Conservation (phyloP, 2,888 invertebrate genomes). For the Tetragonisca angustula region DNA sequence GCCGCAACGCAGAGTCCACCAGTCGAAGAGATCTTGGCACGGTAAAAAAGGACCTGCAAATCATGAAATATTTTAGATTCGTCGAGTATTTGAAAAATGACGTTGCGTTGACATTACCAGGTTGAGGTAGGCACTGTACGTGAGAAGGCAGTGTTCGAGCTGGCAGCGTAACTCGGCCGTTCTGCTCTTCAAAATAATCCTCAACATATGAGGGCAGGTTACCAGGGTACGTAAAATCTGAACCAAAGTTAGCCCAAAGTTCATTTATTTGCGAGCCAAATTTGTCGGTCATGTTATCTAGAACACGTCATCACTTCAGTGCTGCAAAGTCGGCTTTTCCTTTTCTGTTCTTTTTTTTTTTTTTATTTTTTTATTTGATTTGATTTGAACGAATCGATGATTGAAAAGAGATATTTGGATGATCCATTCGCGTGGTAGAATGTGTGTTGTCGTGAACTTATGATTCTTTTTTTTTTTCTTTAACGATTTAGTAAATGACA, state of each 20-base stretch:
- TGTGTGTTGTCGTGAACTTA: neutral
- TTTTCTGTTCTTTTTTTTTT: neutral
- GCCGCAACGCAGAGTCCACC: slow-evolving; percentile 98
- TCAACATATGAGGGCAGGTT: slow-evolving; percentile 90
- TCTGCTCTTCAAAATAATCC: slow-evolving; percentile 89
- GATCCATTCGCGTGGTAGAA: neutral
- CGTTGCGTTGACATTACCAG: slow-evolving; percentile 85
- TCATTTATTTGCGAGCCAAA: slow-evolving; percentile 89
- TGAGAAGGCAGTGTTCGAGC: slow-evolving; percentile 65
- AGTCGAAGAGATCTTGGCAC: slow-evolving; percentile 97
- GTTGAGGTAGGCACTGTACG: slow-evolving; percentile 91
- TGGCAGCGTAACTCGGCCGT: slow-evolving; percentile 79
- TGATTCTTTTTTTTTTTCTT: neutral
- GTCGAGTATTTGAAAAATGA: neutral
- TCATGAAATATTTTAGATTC: neutral
- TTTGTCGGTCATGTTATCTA: slow-evolving; percentile 90
- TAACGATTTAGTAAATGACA: neutral
- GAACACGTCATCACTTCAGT: slow-evolving; percentile 74
- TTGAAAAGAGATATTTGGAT: slow-evolving; percentile 1
- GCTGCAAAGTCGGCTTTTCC: slow-evolving; percentile 55
- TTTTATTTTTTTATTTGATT: too few relatives aligned
- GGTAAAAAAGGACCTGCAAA: slow-evolving; percentile 95
- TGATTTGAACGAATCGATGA: slow-evolving; percentile 13
- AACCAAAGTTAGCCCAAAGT: slow-evolving; percentile 89
- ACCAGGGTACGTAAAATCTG: slow-evolving; percentile 89